These are phyloP conservation scores for Tetragonisca angustula DNA, from an alignment of 2,888 invertebrate genomes.

Conservation along the genomic window DNA sequence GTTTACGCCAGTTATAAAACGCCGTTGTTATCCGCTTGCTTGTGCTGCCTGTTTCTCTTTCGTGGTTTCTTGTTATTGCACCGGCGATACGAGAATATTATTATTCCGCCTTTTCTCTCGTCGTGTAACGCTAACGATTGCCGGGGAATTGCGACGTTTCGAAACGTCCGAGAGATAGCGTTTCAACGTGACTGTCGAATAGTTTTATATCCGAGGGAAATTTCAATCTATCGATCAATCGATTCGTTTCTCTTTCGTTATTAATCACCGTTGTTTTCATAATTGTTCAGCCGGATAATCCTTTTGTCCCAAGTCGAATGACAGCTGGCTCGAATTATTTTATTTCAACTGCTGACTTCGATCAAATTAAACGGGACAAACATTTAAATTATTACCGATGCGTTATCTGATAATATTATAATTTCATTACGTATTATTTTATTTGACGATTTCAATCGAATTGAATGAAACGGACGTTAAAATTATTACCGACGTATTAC, in stretches of 20 bases:
- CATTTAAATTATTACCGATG: no score
- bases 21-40: conserved; percentile 37
- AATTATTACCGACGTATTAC: no score
- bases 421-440: no score
- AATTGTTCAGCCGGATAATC: not conserved
- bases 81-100: conserved; percentile 20
- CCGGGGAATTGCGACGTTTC: not conserved
- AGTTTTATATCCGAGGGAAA: not conserved
- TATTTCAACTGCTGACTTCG: no score
- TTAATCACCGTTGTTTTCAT: not conserved
- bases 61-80: conserved; percentile 18
- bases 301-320: no score
- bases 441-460: no score
- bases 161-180: not conserved
- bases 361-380: no score
- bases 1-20: conserved; percentile 33
- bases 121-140: not conserved
- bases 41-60: not conserved
- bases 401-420: no score
- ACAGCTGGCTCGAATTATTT: no score
- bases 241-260: not conserved
- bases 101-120: conserved; percentile 5
- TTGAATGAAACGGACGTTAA: no score
- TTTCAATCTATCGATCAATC: not conserved
- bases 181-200: not conserved